Evolutionary conservation across 2,113 vertebrate species (phyloP).

Genomic region (Platichthys flesus): DNA sequence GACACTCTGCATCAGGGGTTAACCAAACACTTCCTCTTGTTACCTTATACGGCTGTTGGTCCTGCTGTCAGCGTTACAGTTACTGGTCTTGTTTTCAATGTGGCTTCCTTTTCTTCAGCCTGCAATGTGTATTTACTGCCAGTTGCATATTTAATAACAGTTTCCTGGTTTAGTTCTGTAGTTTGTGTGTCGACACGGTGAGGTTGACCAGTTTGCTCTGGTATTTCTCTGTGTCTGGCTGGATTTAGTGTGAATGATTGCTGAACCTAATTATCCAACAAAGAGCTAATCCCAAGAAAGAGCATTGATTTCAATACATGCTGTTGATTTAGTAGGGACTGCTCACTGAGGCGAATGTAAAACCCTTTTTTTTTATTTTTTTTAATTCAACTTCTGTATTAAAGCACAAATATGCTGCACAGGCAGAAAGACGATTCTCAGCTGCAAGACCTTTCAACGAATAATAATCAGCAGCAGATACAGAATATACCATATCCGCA

Average conservation of each 20-base stretch:
- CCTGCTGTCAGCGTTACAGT: too few species aligned
- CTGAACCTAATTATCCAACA: slow-evolving; percentile 26
- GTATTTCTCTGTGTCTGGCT: background rate
- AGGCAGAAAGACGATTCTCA: background rate
- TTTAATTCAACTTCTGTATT: background rate
- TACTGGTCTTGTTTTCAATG: background rate
- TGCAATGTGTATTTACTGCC: background rate
- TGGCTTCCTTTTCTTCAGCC: background rate
- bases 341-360: slow-evolving; percentile 4
- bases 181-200: background rate
- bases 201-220: background rate
- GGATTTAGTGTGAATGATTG: slow-evolving; percentile 9
- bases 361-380: slow-evolving; percentile 3
- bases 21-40: too few species aligned
- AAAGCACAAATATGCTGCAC: background rate
- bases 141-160: too few species aligned
- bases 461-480: slow-evolving; percentile 11
- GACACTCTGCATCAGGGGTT: too few species aligned
- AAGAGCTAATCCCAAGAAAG: slow-evolving; percentile 35
- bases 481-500: background rate
- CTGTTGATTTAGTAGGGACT: slow-evolving; percentile 6
- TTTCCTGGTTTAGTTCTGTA: slow-evolving; percentile 1
- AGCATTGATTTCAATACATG: background rate
- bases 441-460: background rate
- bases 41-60: too few species aligned